Base-by-base conservation (phyloP, 2,888 invertebrate species). In the Erpobdella octoculata region DNA sequence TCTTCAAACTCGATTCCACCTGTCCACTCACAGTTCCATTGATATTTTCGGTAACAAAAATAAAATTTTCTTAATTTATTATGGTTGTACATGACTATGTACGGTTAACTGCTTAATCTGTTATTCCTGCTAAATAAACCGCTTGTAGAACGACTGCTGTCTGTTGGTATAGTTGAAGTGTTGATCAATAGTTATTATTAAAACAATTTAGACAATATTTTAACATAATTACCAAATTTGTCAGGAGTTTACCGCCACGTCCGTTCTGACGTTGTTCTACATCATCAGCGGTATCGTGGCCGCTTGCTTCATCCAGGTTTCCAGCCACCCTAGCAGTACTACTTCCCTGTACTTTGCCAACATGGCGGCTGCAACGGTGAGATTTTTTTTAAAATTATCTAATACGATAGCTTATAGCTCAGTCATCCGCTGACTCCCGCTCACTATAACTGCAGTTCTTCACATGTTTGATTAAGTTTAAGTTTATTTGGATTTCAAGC, bases 301-400 rank as follows among this genome's bases (percentile, higher is more conserved):
- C n/a, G 31, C 69, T 25, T 8, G 18, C 33, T 69, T 28, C 69
- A 69, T 69, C 33, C 15, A 18, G 28, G 6, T 58, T 9, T 8
- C 33, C 31, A 33, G n/a, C 6, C 4, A 4, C 25, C 35, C 36
- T 9, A 41, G 33, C 35, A n/a, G n/a, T n/a, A n/a, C n/a, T n/a
- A n/a, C n/a, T n/a, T n/a, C n/a, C n/a, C n/a, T n/a, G n/a, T n/a
- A n/a, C n/a, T n/a, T n/a, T n/a, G 35, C n/a, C 18, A 28, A 69
- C 53, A 41, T 69, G 41, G 69, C 58, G 6, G 53, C 69, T 12
- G 53, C 58, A 12, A 35, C 69, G 5, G 69, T 69, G 33, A 69
- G 46, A 28, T 28, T 48, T 41, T n/a, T n/a, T n/a, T n/a, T n/a
- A n/a, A n/a, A n/a, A n/a, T n/a, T n/a, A n/a, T n/a, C n/a, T n/a